Conservation (phyloP, 2,113 vertebrate species). For the Urocynchramus pylzowi region DNA sequence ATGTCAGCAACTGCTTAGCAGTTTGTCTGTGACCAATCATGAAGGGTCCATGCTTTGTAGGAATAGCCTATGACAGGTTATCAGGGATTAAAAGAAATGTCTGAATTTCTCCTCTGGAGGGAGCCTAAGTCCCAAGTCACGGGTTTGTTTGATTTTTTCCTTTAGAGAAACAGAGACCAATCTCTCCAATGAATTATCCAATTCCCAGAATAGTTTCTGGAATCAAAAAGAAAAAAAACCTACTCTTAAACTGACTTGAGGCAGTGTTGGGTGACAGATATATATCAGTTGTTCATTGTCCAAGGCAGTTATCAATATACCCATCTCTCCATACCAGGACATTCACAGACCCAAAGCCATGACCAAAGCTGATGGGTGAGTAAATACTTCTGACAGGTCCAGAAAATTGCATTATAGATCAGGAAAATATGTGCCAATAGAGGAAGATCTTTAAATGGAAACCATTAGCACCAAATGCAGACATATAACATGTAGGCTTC, state of each 20-base stretch:
- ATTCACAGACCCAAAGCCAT: not conserved
- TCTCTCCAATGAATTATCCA: not conserved
- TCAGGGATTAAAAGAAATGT: not conserved
- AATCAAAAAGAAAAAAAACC: not conserved
- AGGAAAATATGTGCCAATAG: not conserved
- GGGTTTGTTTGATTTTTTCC: not conserved
- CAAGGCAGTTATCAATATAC: not conserved
- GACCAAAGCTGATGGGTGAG: not conserved
- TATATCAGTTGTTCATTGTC: not conserved
- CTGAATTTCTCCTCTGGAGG: constrained; percentile 51
- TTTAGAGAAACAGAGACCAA: not conserved
- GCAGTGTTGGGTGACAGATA: not conserved
- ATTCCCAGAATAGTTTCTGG: not conserved
- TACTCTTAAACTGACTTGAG: not conserved
- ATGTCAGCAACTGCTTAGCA: not conserved
- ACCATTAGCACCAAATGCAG: not conserved
- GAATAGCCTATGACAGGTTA: not conserved
- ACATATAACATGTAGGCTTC: not conserved
- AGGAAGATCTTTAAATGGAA: not conserved
- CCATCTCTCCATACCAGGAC: not conserved
- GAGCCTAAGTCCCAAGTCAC: constrained; percentile 7
- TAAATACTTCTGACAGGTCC: not conserved
- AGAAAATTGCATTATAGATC: not conserved
- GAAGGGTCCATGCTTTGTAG: not conserved
- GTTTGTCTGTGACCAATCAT: not conserved